Evolutionary conservation across 2,888 invertebrate species (phyloP), one percentile per base, ranked within the genome.

Genomic region (Zaprionus bogoriensis): DNA sequence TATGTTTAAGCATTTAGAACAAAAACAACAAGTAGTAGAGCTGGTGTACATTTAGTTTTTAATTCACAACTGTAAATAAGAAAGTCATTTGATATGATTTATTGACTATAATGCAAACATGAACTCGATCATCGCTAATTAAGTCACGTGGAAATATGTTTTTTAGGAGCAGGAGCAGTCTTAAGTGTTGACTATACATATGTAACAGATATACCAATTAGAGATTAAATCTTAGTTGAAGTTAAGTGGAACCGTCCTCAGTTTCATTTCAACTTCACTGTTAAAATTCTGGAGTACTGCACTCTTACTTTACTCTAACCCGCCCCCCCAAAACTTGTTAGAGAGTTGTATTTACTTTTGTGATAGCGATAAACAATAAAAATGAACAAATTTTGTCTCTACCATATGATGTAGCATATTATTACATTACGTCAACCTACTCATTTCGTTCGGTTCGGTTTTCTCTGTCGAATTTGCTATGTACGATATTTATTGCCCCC

Each of bases 51-150:
- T 51, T 67, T 74, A 70, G 54, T 52, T 61, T 74, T 67, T 41
- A 55, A 61, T 60, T 46, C 6, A 32, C 27, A 55, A 52, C 10
- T 80, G 80, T 80, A 80, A 68, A 80, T 80, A 79, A 39, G 44
- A 72, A 77, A 83, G 73, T 80, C 80, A 80, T 80, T 80, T 83
- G 80, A 80, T 83, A 83, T 80, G 80, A 82, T 79, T 78, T 82
- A 50, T 53, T 42, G 46, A 50, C 36, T 51, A 59, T 39, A 67
- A 67, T 27, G 42, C 51, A 59, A 48, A 14, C 54, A 55, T 62
- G 20, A 62, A 41, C 42, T 57, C 30, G 38, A 60, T 44, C 57
- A 14, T 53, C 48, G 46, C 22, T 61, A 61, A 36, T 41, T 60
- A 67, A 59, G 44, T 61, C 30, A 57, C 38, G 27, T 67, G 59